A percentile compares a stretch with the other conserved stretches of the same genome.
Conservation (phyloP, 2,113 vertebrate genomes). For the Tachycineta bicolor region DNA sequence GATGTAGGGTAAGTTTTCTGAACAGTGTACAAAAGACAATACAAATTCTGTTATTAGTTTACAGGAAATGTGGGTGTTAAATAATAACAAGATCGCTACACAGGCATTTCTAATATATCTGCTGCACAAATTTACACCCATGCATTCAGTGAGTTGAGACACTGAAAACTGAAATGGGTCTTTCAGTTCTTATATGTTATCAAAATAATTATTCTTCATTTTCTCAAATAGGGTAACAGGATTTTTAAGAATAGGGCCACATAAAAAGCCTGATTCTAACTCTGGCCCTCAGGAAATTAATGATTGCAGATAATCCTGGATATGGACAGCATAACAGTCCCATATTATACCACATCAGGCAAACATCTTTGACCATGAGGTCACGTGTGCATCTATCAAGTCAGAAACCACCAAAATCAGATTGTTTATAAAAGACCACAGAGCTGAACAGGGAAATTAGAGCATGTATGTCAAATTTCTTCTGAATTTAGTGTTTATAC, state of each 20-base stretch:
- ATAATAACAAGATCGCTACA: slow-evolving; percentile 25
- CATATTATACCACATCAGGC: neutral
- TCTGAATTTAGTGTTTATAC: neutral
- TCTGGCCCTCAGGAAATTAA: neutral
- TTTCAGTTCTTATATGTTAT: neutral
- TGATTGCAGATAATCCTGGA: neutral
- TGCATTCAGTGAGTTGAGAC: neutral
- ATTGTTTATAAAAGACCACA: neutral
- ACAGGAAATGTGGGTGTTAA: slow-evolving; percentile 33
- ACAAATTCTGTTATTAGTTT: slow-evolving; percentile 47
- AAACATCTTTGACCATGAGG: neutral
- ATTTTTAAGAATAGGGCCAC: neutral
- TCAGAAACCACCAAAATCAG: neutral
- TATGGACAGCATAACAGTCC: neutral
- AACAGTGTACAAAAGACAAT: slow-evolving; percentile 16
- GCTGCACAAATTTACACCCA: slow-evolving; percentile 28
- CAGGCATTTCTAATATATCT: slow-evolving; percentile 12
- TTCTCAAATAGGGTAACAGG: neutral
- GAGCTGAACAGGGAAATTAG: neutral
- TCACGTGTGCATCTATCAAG: neutral
- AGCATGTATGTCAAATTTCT: neutral
- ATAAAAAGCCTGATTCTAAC: neutral
- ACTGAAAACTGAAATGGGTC: neutral
- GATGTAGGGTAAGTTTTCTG: slow-evolving; percentile 20
- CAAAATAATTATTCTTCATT: neutral